Conservation (phyloP, 2,797 vertebrate species). For the Chelmon rostratus region DNA sequence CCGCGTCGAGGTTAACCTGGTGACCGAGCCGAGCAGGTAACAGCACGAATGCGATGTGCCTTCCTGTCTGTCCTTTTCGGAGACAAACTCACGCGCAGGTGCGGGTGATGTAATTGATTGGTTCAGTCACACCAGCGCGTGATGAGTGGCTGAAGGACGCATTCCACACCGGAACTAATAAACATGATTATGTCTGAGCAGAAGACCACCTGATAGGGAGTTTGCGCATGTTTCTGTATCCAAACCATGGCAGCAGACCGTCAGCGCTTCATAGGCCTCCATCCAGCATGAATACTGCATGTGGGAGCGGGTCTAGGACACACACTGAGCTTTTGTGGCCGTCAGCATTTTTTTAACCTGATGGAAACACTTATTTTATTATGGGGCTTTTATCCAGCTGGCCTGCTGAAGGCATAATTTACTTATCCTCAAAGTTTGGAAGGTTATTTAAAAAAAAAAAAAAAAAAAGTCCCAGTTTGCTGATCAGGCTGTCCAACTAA, state of each 20-base stretch:
- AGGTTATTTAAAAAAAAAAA: too few species aligned
- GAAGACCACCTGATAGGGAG: conserved; percentile 36
- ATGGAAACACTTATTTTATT: conserved; percentile 52
- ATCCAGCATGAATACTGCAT: background rate
- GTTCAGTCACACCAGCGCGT: background rate
- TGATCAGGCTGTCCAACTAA: conserved; percentile 23
- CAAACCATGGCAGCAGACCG: background rate
- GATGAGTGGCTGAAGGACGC: background rate
- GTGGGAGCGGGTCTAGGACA: background rate
- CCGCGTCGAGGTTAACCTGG: conserved; percentile 14
- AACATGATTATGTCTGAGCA: background rate
- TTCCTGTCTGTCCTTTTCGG: fast-evolving
- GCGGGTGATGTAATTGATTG: background rate
- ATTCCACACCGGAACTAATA: conserved; percentile 2
- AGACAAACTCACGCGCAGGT: background rate
- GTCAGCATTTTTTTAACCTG: conserved; percentile 38
- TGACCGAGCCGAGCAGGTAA: background rate
- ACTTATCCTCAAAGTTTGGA: conserved; percentile 32
- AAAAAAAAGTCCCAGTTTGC: conserved; percentile 27
- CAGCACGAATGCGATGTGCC: background rate
- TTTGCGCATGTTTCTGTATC: conserved; percentile 10
- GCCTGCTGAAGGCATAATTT: conserved; percentile 11
- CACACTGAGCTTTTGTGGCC: background rate
- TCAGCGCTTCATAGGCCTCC: background rate
- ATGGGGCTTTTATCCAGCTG: conserved; percentile 56